Conservation (phyloP, 2,113 vertebrate species). For the Saguinus midas region DNA sequence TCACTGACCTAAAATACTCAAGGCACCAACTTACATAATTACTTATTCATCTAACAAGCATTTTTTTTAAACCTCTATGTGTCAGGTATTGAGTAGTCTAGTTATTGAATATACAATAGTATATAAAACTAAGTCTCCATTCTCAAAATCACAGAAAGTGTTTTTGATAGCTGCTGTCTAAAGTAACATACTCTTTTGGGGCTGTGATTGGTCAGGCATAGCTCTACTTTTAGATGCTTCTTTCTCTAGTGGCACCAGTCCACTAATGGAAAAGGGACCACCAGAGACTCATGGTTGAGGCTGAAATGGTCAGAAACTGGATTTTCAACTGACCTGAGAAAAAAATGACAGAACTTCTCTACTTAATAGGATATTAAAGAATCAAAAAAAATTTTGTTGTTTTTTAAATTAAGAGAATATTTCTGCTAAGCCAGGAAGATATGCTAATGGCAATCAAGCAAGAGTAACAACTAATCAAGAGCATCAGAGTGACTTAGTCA, state of each 20-base stretch:
- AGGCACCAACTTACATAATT: background rate
- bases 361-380: background rate
- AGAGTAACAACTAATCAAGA: background rate
- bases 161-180: background rate
- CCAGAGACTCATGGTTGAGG: background rate
- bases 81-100: background rate
- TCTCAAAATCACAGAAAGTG: background rate
- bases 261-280: background rate
- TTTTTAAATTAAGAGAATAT: background rate
- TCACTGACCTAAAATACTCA: background rate
- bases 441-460: background rate
- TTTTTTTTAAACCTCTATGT: background rate
- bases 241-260: background rate
- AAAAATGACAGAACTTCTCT: background rate
- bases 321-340: background rate
- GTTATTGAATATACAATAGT: background rate
- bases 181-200: background rate
- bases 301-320: background rate
- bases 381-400: background rate
- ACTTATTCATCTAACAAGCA: background rate
- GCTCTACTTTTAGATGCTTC: background rate
- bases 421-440: background rate
- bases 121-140: background rate
- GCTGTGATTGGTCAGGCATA: background rate
- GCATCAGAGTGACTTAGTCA: background rate